These are phyloP conservation scores for Aegithalos caudatus DNA, from an alignment of 2,113 vertebrate species.

Conservation along the genomic window DNA sequence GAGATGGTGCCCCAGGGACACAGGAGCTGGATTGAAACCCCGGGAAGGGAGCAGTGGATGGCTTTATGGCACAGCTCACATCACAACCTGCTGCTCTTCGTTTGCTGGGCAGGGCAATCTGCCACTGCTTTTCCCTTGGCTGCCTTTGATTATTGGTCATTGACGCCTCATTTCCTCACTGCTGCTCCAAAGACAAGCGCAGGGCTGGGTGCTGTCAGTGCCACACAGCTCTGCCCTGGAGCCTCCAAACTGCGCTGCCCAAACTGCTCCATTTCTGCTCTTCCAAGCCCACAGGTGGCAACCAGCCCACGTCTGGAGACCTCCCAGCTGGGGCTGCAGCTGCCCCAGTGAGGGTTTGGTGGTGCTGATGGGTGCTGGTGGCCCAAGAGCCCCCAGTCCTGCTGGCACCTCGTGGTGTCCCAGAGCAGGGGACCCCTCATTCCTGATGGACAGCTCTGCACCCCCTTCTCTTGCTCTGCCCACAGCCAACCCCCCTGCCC, in stretches of 20 bases:
- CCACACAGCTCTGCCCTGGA: neutral
- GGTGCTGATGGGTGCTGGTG: fast-evolving
- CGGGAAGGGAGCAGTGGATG: neutral
- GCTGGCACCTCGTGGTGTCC: neutral
- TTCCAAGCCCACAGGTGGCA: fast-evolving
- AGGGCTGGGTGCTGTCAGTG: fast-evolving
- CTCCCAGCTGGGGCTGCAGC: neutral
- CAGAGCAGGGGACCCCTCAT: neutral
- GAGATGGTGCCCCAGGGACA: conserved; percentile 37
- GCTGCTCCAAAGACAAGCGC: neutral
- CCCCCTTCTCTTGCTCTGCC: neutral
- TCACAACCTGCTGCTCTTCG: neutral
- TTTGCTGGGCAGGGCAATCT: neutral
- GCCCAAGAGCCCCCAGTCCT: neutral
- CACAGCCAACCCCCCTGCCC: neutral
- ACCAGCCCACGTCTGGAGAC: fast-evolving
- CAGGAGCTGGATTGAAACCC: conserved; percentile 1
- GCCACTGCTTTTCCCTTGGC: neutral
- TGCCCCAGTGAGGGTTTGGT: fast-evolving
- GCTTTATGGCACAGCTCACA: neutral
- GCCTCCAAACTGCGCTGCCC: neutral
- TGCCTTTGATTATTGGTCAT: neutral
- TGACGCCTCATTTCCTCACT: neutral
- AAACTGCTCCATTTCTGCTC: fast-evolving
- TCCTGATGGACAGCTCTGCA: neutral